Evolutionary conservation across 2,797 vertebrate genomes (phyloP).

Genomic region (Anguilla megastoma): DNA sequence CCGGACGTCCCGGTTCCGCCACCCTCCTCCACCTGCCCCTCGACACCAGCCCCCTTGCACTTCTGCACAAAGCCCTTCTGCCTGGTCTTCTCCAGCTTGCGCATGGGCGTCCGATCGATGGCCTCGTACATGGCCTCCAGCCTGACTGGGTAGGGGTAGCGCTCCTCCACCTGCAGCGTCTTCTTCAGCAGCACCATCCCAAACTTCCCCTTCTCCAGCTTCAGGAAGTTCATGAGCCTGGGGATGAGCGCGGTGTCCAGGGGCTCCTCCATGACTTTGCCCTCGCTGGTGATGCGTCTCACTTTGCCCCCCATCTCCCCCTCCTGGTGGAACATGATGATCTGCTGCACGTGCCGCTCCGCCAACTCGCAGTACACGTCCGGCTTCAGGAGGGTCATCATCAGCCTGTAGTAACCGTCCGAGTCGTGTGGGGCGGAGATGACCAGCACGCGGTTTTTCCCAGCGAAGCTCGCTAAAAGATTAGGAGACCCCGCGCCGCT

Average conservation of each 20-base stretch:
- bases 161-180: constrained; percentile 82
- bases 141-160: constrained; percentile 83
- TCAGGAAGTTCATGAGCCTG: constrained; percentile 81
- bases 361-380: constrained; percentile 85
- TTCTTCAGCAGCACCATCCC: constrained; percentile 84
- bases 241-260: constrained; percentile 75
- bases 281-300: constrained; percentile 76
- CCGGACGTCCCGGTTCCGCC: constrained; percentile 38
- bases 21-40: constrained; percentile 73
- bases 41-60: constrained; percentile 79
- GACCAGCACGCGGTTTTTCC: constrained; percentile 80
- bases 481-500: constrained; percentile 73
- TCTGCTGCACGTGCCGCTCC: constrained; percentile 82
- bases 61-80: constrained; percentile 84
- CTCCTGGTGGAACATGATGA: constrained; percentile 80
- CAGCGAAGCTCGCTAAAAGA: constrained; percentile 80
- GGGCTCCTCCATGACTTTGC: constrained; percentile 75
- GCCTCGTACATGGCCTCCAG: constrained; percentile 84
- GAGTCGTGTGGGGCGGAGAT: constrained; percentile 81
- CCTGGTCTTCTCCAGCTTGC: constrained; percentile 80
- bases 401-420: constrained; percentile 82
- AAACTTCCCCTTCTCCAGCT: constrained; percentile 84
- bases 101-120: constrained; percentile 78
- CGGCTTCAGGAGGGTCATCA: constrained; percentile 80
- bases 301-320: constrained; percentile 76